Conservation (phyloP, 2,888 invertebrate species). For the Ernsta delagoae region DNA sequence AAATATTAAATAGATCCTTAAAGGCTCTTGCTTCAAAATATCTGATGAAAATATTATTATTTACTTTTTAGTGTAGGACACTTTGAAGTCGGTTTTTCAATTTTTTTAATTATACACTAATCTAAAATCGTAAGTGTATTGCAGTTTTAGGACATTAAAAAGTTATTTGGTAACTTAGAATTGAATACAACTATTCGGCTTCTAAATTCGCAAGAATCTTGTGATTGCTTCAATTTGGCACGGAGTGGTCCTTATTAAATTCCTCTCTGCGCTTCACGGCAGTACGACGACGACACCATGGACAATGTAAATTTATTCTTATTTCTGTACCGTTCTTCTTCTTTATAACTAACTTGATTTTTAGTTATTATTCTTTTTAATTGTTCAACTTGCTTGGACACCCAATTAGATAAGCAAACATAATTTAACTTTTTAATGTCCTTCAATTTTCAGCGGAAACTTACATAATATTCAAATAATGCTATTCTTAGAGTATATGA, state of each 20-base stretch:
- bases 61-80: too few relatives aligned
- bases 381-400: not conserved
- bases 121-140: too few relatives aligned
- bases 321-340: not conserved
- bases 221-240: not conserved
- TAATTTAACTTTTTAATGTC: slow-evolving; percentile 1
- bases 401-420: not conserved
- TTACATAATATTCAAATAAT: not conserved
- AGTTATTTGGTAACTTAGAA: not conserved
- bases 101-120: too few relatives aligned
- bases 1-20: too few relatives aligned
- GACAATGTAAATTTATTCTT: not conserved
- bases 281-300: not conserved
- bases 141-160: not conserved
- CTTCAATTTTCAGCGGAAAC: not conserved
- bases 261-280: not conserved
- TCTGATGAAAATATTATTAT: too few relatives aligned
- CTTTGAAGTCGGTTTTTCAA: too few relatives aligned
- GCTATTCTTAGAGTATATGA: slow-evolving; percentile 1
- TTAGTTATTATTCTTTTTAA: not conserved
- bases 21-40: too few relatives aligned
- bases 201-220: not conserved
- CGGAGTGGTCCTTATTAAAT: not conserved
- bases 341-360: not conserved
- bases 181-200: not conserved